phyloP scores from a whole-genome alignment of 1,140 invertebrate genomes.

The Nautilus pompilius region DNA sequence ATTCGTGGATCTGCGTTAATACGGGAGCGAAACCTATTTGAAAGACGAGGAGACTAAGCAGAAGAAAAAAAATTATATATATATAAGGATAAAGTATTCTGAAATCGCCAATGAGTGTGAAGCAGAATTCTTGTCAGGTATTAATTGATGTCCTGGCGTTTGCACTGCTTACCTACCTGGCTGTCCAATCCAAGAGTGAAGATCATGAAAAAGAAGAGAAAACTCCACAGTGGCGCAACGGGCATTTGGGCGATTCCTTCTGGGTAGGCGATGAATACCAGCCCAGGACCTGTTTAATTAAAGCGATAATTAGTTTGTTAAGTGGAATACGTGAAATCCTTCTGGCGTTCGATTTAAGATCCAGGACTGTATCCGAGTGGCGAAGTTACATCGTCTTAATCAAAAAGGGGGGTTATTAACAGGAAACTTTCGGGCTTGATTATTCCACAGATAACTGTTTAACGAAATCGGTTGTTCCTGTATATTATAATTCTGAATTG shows the following conservation, averaged over 20 bases:
- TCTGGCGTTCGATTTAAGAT: too few relatives aligned
- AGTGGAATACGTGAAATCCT: too few relatives aligned
- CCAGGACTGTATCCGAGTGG: too few relatives aligned
- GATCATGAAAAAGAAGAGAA: constrained; percentile 69
- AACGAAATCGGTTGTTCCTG: too few relatives aligned
- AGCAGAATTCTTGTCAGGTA: background rate
- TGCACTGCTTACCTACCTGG: constrained; percentile 12
- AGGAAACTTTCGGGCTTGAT: too few relatives aligned
- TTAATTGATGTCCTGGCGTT: background rate
- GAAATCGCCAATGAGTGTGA: background rate
- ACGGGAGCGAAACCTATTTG: background rate
- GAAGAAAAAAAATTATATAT: background rate
- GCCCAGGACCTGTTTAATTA: constrained; percentile 65
- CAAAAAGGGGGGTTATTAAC: too few relatives aligned
- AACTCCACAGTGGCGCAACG: constrained; percentile 73
- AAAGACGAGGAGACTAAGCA: background rate
- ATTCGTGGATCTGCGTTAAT: background rate
- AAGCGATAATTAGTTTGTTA: too few relatives aligned
- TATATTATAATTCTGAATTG: too few relatives aligned
- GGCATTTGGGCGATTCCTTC: constrained; percentile 76
- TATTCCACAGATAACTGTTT: too few relatives aligned
- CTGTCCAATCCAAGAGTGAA: constrained; percentile 10
- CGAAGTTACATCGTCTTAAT: too few relatives aligned
- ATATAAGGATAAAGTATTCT: background rate
- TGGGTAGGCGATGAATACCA: constrained; percentile 79